These are phyloP conservation scores for Lophius americanus DNA, from an alignment of 2,797 vertebrate genomes.

Conservation along the genomic window DNA sequence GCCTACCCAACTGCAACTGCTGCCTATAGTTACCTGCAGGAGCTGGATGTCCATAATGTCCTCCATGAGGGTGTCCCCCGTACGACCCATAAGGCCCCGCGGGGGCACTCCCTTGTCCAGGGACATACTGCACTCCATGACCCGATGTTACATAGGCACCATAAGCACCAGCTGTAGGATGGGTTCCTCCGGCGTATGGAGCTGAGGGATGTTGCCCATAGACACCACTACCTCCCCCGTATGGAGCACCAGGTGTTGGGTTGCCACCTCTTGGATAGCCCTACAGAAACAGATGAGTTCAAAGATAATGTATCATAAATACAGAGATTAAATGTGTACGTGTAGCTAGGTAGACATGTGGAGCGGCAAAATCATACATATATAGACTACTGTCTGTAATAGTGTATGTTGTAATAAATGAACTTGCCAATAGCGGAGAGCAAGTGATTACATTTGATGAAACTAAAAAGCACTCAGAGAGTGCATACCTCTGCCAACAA, in stretches of 20 bases:
- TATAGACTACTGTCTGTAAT: not conserved
- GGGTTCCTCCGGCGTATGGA: slow-evolving; percentile 59
- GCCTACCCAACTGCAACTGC: slow-evolving; percentile 1
- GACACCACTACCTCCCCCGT: slow-evolving; percentile 50
- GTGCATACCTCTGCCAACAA: no score
- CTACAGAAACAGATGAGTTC: slow-evolving; percentile 43
- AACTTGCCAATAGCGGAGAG: no score
- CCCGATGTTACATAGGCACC: slow-evolving; percentile 63
- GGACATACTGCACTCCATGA: slow-evolving; percentile 68
- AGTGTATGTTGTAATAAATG: not conserved
- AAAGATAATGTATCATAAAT: not conserved
- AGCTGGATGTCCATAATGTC: slow-evolving; percentile 78
- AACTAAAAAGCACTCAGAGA: no score
- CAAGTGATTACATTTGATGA: no score
- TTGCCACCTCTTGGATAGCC: slow-evolving; percentile 73
- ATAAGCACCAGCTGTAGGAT: slow-evolving; percentile 46
- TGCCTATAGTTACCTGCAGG: slow-evolving; percentile 72
- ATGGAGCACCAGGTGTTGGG: slow-evolving; percentile 58
- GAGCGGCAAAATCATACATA: no score
- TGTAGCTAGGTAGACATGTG: not conserved
- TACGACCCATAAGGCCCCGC: slow-evolving; percentile 79
- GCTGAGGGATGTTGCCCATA: slow-evolving; percentile 53
- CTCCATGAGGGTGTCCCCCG: slow-evolving; percentile 79
- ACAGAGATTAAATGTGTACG: not conserved
- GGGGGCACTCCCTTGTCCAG: slow-evolving; percentile 51